Evolutionary conservation across 2,113 vertebrate species (phyloP).

Genomic region (Sylvietta virens): DNA sequence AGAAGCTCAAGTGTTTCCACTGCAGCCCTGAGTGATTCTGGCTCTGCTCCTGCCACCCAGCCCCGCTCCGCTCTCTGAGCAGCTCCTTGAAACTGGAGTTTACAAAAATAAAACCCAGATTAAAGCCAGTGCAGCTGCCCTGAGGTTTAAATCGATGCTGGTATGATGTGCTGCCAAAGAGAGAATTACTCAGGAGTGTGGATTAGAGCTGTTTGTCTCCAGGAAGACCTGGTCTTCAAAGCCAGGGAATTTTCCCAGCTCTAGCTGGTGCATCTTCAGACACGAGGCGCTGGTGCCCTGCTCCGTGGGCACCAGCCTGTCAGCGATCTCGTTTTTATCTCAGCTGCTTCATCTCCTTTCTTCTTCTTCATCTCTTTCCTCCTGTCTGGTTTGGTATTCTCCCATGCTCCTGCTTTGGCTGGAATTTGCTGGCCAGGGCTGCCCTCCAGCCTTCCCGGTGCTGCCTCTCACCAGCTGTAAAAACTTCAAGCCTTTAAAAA

Average conservation of each 20-base stretch:
- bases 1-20: background rate
- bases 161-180: constrained; percentile 64
- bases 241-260: constrained; percentile 53
- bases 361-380: background rate
- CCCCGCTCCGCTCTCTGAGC: background rate
- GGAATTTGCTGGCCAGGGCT: background rate
- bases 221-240: constrained; percentile 46
- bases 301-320: background rate
- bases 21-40: background rate
- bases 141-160: constrained; percentile 36
- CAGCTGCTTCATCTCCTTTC: background rate
- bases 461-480: constrained; percentile 41
- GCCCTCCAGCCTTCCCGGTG: background rate
- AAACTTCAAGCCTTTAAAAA: constrained; percentile 29
- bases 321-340: background rate
- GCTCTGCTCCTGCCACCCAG: constrained; percentile 32
- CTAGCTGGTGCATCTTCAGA: background rate
- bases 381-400: background rate
- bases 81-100: background rate
- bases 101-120: constrained; percentile 9
- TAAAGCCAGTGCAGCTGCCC: constrained; percentile 56
- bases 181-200: constrained; percentile 58
- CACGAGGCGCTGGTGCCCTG: background rate
- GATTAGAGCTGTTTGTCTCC: constrained; percentile 58
- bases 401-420: background rate